Evolutionary conservation across 1,140 invertebrate species (phyloP), one percentile per base, ranked within the genome.

Genomic region (Belonocnema kinseyi): DNA sequence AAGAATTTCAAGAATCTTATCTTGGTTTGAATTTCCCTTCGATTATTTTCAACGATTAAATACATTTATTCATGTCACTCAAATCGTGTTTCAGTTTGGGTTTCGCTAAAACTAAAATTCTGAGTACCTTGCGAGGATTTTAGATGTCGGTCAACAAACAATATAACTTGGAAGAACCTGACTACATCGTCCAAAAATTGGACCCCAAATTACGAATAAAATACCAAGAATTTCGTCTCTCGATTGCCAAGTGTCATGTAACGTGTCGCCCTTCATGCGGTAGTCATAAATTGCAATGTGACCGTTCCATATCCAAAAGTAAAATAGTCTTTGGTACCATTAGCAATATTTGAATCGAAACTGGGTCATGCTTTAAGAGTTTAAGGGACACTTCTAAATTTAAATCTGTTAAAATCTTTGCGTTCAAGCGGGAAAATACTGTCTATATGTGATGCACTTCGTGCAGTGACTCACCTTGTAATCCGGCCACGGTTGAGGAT

Each of bases 401-500:
- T 17, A 54, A 54, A n/a, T 54, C n/a, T 17, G 53, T 19, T 54
- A n/a, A 17, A n/a, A 54, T 19, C 53, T 10, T 40, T 66, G 11
- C 61, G 61, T 66, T n/a, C 26, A 66, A n/a, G 61, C 61, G 33
- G 61, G 33, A 3, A 40, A 16, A 66, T 16, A 40, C n/a, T 66
- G 8, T 66, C 7, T 66, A 66, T 46, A 33, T 66, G 12, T 66
- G 5, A 16, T 46, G 61, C 61, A 66, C 33, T 66, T 46, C 13
- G 26, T 66, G 61, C 61, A 58, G 33, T 72, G 78, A 85, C 89
- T 89, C 85, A 92, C 91, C 90, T 92, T 91, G 91, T 91, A 92
- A 86, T 82, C 90, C 88, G 88, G 91, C 89, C 90, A 92, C 90
- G 83, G 90, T 91, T 89, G 89, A 89, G 83, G 90, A 89, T 83